Evolutionary conservation across 1,140 invertebrate species (phyloP).

Genomic region (Theocolax elegans): DNA sequence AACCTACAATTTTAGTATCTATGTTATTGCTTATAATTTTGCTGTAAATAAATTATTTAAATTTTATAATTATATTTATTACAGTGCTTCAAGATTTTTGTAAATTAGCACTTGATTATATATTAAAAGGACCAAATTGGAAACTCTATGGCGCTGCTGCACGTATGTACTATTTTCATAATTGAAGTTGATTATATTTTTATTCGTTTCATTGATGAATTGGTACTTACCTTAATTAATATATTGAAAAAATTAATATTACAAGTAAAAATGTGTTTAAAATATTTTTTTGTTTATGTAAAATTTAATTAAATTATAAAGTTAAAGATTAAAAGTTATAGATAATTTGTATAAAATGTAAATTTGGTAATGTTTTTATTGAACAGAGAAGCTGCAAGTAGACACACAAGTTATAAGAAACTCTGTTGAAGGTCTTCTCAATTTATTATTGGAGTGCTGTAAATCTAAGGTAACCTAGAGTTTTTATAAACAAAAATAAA

Average conservation of each 20-base stretch:
- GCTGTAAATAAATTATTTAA: neutral
- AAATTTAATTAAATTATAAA: too few relatives aligned
- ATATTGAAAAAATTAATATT: neutral
- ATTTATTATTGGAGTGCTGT: constrained; percentile 68
- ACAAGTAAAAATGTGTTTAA: too few relatives aligned
- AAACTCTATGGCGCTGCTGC: constrained; percentile 71
- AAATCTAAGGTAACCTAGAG: constrained; percentile 67
- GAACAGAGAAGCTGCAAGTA: constrained; percentile 69
- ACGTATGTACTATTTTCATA: constrained; percentile 64
- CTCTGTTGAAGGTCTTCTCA: constrained; percentile 67
- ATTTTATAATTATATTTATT: constrained; percentile 22
- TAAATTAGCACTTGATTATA: constrained; percentile 72
- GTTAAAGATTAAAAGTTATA: constrained; percentile 5
- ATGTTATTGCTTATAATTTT: neutral
- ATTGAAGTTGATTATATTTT: neutral
- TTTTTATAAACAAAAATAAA: neutral
- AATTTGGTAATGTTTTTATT: too few relatives aligned
- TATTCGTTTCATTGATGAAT: neutral
- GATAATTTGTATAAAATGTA: constrained; percentile 10
- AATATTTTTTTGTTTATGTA: too few relatives aligned
- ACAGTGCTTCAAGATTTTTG: constrained; percentile 75
- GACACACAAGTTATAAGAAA: constrained; percentile 65
- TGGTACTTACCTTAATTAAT: neutral
- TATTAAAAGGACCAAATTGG: constrained; percentile 72
- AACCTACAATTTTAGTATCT: constrained; percentile 10